Conservation (phyloP, 2,797 vertebrate genomes). For the Argya squamiceps region DNA sequence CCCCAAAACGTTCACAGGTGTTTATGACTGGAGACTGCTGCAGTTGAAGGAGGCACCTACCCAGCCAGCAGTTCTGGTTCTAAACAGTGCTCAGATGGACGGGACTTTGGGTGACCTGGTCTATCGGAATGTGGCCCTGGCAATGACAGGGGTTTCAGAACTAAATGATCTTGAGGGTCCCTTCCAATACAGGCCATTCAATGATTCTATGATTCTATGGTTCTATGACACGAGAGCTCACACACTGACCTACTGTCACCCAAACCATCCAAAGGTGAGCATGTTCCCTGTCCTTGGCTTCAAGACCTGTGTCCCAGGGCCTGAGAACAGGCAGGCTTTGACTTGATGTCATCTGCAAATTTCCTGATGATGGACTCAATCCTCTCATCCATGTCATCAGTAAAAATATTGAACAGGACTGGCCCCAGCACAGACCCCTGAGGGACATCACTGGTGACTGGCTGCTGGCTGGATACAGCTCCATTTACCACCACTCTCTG, state of each 20-base stretch:
- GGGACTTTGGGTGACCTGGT: neutral
- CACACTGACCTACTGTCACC: neutral
- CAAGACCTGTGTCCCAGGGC: neutral
- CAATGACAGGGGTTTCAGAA: no score
- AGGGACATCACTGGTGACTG: neutral
- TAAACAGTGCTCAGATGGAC: neutral
- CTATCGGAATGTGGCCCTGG: no score
- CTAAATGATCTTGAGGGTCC: no score
- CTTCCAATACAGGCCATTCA: no score
- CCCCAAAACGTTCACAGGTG: neutral
- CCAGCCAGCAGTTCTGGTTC: neutral
- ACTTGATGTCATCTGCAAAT: neutral
- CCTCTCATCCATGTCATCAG: neutral
- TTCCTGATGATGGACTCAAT: neutral
- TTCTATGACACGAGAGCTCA: neutral
- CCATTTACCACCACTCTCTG: rapidly evolving
- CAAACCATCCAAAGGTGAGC: neutral
- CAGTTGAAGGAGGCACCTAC: neutral
- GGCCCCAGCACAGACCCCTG: neutral
- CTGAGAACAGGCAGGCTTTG: neutral
- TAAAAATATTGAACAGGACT: neutral
- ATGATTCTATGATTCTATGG: neutral
- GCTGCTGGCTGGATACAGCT: neutral
- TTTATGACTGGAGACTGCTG: neutral
- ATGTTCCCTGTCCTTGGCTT: neutral